Conservation (phyloP, 2,113 vertebrate genomes). For the Sprattus sprattus region DNA sequence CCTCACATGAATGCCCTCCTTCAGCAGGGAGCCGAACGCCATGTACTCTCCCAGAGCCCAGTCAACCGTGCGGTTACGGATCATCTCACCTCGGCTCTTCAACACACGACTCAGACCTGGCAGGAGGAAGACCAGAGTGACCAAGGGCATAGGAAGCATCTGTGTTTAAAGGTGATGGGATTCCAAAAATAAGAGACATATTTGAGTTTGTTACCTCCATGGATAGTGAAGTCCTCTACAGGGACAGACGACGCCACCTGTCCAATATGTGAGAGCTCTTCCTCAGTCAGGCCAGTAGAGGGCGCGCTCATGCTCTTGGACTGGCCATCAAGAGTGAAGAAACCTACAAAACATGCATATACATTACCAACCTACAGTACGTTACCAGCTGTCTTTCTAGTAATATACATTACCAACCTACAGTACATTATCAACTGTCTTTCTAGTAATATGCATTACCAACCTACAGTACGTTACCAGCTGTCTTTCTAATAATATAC, state of each 20-base stretch:
- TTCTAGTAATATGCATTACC: too few species aligned
- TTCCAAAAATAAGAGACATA: not conserved
- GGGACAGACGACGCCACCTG: slow-evolving; percentile 90
- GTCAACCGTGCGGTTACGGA: slow-evolving; percentile 86
- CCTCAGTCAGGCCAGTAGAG: slow-evolving; percentile 87
- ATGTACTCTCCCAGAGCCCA: slow-evolving; percentile 98
- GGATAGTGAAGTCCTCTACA: slow-evolving; percentile 95
- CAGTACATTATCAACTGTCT: too few species aligned
- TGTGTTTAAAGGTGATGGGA: not conserved
- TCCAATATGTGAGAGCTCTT: slow-evolving; percentile 83
- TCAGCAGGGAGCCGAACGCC: slow-evolving; percentile 92
- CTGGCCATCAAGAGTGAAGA: slow-evolving; percentile 95
- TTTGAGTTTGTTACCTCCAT: slow-evolving; percentile 77
- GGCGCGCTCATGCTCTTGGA: slow-evolving; percentile 93
- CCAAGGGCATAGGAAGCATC: not conserved
- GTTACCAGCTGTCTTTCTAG: too few species aligned
- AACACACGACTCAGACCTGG: slow-evolving; percentile 91
- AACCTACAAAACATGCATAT: slow-evolving; percentile 70
- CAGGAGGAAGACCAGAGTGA: not conserved
- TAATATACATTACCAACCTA: too few species aligned
- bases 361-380: too few species aligned
- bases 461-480: too few species aligned
- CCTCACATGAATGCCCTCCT: slow-evolving; percentile 90
- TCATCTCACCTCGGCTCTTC: slow-evolving; percentile 86
- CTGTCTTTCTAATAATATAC: too few species aligned